phyloP scores from a whole-genome alignment of 1,140 invertebrate genomes.

The Chironomus striatipennis region DNA sequence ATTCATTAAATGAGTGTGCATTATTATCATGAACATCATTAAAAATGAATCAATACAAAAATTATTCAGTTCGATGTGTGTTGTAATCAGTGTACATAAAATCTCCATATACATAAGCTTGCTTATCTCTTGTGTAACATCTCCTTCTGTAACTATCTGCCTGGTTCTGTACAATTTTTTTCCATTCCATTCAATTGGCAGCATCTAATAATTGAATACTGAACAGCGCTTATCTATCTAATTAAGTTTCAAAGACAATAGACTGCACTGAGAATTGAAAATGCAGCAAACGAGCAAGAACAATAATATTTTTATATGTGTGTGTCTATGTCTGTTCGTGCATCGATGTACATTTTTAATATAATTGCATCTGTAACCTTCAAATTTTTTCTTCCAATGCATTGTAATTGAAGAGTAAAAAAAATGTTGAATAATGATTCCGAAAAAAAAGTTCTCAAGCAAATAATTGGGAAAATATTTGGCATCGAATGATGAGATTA shows the following conservation, averaged over 20 bases:
- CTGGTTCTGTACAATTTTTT: too few species aligned
- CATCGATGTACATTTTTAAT: not conserved
- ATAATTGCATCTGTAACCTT: not conserved
- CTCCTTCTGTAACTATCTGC: too few species aligned
- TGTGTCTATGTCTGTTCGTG: not conserved
- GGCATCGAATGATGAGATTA: too few species aligned
- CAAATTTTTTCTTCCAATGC: not conserved
- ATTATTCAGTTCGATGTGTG: too few species aligned
- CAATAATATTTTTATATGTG: not conserved
- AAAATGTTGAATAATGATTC: not conserved
- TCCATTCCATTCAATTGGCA: too few species aligned
- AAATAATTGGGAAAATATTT: not conserved
- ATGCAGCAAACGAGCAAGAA: not conserved
- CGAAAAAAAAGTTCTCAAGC: not conserved
- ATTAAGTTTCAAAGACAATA: conserved; percentile 20
- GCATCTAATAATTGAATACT: too few species aligned
- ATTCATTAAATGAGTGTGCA: too few species aligned
- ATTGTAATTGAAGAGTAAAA: not conserved
- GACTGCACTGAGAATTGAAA: not conserved
- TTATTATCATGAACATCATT: not conserved
- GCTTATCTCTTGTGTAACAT: too few species aligned
- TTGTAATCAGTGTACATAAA: too few species aligned
- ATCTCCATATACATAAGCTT: too few species aligned
- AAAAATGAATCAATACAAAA: not conserved
- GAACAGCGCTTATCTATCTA: conserved; percentile 3